Conservation (phyloP, 2,113 vertebrate species). For the Origma solitaria region DNA sequence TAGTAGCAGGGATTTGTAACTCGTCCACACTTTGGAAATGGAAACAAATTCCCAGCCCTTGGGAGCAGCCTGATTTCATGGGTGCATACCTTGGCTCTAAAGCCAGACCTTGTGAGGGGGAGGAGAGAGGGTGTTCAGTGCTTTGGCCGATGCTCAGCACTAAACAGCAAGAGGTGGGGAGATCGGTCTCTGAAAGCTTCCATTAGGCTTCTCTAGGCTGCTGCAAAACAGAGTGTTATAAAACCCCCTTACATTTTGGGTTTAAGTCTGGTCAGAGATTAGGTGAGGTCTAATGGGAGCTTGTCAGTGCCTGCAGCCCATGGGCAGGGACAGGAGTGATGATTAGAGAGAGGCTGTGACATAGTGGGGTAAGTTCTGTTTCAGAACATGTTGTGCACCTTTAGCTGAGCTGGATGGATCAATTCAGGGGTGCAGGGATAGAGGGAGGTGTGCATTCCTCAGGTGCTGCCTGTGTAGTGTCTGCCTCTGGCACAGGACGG, state of each 20-base stretch:
- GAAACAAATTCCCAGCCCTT: not conserved
- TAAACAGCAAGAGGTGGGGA: not conserved
- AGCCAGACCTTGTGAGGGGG: not conserved
- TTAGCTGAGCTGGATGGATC: not conserved
- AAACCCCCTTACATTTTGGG: not conserved
- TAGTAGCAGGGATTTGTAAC: not conserved
- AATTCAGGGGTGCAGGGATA: not conserved
- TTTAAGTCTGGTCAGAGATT: not conserved
- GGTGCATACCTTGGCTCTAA: not conserved
- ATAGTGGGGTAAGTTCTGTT: not conserved
- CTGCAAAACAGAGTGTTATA: not conserved
- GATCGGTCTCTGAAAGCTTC: not conserved
- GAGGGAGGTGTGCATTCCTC: not conserved
- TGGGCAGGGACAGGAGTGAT: not conserved
- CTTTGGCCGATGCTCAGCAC: not conserved
- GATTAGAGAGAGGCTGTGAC: not conserved
- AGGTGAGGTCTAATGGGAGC: not conserved
- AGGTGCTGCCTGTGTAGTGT: not conserved
- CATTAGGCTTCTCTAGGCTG: not conserved
- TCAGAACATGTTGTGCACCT: fast-evolving
- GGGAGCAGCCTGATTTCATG: not conserved
- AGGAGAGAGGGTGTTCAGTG: not conserved
- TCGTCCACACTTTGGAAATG: not conserved
- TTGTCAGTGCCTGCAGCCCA: fast-evolving
- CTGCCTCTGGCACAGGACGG: not conserved